A percentile compares a stretch with the other conserved stretches of the same genome.
phyloP scores from a whole-genome alignment of 2,888 invertebrate species.

The Mythimna ferrago region DNA sequence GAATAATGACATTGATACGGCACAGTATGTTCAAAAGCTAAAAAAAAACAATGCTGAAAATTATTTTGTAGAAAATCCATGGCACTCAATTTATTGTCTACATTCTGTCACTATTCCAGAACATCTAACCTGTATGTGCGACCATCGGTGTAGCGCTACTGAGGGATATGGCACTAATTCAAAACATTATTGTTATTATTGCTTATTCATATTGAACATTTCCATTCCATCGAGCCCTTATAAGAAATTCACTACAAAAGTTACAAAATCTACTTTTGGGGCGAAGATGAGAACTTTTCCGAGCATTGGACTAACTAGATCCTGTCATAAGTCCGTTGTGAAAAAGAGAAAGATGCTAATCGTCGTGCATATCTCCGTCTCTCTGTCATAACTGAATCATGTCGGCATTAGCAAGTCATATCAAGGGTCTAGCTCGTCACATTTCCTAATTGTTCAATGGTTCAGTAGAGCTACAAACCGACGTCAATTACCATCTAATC shows the following conservation, averaged over 20 bases:
- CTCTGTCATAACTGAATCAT: too few relatives aligned
- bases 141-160: conserved; percentile 61
- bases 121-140: conserved; percentile 78
- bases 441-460: conserved; percentile 43
- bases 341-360: too few relatives aligned
- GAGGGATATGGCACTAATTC: conserved; percentile 50
- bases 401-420: too few relatives aligned
- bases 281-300: not conserved
- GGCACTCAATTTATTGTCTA: conserved; percentile 40
- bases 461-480: conserved; percentile 61
- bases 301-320: conserved; percentile 1
- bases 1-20: not conserved
- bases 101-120: conserved; percentile 69
- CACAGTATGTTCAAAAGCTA: too few relatives aligned
- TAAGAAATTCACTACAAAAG: conserved; percentile 33
- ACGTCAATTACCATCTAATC: conserved; percentile 71
- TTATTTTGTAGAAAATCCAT: not conserved
- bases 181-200: conserved; percentile 39
- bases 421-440: not conserved
- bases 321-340: too few relatives aligned
- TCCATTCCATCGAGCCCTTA: conserved; percentile 22
- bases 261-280: conserved; percentile 41
- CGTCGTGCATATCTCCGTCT: too few relatives aligned
- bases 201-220: conserved; percentile 27
- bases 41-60: not conserved